A percentile compares a stretch with the other conserved stretches of the same genome.
These are phyloP conservation scores for Hydrozoanthus tunicans DNA, from an alignment of 64 coral and sea anemone species.

Conservation along the genomic window DNA sequence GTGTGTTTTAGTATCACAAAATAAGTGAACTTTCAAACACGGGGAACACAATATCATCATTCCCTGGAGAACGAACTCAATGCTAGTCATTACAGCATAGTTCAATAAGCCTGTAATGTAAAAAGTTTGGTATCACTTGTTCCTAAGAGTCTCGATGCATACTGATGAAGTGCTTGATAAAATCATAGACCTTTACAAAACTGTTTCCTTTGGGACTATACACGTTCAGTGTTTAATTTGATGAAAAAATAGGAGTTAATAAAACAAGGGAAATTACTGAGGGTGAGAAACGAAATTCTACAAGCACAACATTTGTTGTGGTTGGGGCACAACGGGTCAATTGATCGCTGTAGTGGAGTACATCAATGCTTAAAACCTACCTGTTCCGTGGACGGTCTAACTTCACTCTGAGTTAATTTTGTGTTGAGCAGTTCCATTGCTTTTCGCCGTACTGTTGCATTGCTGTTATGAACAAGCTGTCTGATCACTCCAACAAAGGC, in stretches of 20 bases:
- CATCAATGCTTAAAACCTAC: slow-evolving; percentile 11
- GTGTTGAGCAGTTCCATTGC: slow-evolving; percentile 88
- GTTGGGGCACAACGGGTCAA: too few species aligned
- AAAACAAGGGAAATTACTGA: too few species aligned
- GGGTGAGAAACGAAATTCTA: too few species aligned
- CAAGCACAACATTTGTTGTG: too few species aligned
- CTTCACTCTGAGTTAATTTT: slow-evolving; percentile 56
- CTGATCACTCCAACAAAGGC: slow-evolving; percentile 79
- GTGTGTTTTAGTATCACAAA: slow-evolving; percentile 44
- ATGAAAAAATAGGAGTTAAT: too few species aligned
- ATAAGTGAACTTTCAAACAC: slow-evolving; percentile 42
- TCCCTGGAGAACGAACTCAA: neutral
- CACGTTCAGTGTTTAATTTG: too few species aligned
- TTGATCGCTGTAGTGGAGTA: too few species aligned
- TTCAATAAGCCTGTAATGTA: too few species aligned
- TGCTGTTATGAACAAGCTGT: slow-evolving; percentile 67
- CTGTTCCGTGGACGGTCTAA: slow-evolving; percentile 36
- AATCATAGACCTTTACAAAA: too few species aligned
- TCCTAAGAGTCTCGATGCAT: neutral
- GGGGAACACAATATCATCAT: slow-evolving; percentile 56
- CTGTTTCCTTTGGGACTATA: too few species aligned
- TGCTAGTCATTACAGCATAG: neutral
- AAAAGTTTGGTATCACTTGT: neutral
- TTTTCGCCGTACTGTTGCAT: slow-evolving; percentile 79
- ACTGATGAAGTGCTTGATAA: too few species aligned